Conservation (phyloP, 1,140 invertebrate genomes). For the Pantala flavescens region DNA sequence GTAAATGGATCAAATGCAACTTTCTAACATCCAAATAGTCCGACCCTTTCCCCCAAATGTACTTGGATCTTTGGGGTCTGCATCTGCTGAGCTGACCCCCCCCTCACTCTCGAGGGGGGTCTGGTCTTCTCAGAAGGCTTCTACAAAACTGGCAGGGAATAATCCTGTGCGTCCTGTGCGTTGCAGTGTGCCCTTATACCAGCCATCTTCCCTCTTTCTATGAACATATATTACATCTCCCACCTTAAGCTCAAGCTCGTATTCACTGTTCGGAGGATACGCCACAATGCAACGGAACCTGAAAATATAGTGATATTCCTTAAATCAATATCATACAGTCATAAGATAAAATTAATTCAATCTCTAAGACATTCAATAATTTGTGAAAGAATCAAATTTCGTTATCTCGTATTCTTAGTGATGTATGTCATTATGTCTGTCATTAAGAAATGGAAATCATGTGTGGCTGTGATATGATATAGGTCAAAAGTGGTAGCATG, state of each 20-base stretch:
- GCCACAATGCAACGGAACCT: conserved; percentile 83
- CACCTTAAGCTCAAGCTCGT: conserved; percentile 77
- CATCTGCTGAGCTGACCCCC: background rate
- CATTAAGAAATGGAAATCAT: too few species aligned
- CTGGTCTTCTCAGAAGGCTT: conserved; percentile 45
- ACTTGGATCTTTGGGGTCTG: background rate
- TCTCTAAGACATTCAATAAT: too few species aligned
- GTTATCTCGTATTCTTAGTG: too few species aligned
- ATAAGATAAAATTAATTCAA: too few species aligned
- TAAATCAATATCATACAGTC: background rate
- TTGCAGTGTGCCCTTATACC: conserved; percentile 88
- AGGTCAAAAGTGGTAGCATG: too few species aligned
- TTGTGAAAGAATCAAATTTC: too few species aligned
- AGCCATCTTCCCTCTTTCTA: conserved; percentile 86
- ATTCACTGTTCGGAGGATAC: conserved; percentile 90
- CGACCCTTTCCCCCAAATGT: background rate
- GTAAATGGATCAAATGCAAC: background rate
- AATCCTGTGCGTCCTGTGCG: conserved; percentile 81
- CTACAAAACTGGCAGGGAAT: conserved; percentile 90
- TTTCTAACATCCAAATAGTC: background rate
- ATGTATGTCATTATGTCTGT: too few species aligned
- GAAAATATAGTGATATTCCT: conserved; percentile 25
- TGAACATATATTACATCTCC: conserved; percentile 87
- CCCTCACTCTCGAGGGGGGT: background rate
- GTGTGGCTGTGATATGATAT: too few species aligned